phyloP scores from a whole-genome alignment of 2,888 invertebrate species.

The Eupithecia tripunctaria region DNA sequence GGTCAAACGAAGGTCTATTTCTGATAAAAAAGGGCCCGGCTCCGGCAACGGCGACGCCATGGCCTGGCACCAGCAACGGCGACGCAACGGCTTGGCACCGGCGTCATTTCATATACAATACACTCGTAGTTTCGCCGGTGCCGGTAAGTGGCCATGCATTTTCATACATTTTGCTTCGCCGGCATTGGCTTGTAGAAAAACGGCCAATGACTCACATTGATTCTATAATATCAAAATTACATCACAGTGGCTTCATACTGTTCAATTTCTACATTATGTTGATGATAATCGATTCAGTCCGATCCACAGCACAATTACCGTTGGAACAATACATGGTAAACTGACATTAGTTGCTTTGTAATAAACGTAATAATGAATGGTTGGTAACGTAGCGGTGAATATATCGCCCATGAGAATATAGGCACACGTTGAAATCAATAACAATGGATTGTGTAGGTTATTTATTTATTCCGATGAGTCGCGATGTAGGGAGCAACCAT shows the following conservation, averaged over 20 bases:
- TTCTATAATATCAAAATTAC: background rate
- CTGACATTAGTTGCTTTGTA: conserved; percentile 32
- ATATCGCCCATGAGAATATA: conserved; percentile 33
- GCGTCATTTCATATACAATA: too few relatives aligned
- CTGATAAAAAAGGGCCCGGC: too few relatives aligned
- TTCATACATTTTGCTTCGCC: too few relatives aligned
- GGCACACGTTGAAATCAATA: background rate
- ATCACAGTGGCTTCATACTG: background rate
- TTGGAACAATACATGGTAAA: conserved; percentile 9
- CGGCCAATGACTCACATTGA: background rate
- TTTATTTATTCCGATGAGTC: background rate
- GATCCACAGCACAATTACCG: background rate
- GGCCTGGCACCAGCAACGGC: too few relatives aligned
- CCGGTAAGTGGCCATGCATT: too few relatives aligned
- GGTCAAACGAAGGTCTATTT: too few relatives aligned
- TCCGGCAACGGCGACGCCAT: too few relatives aligned
- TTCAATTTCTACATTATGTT: background rate
- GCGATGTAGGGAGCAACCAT: background rate
- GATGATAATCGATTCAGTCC: background rate
- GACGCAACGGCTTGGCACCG: too few relatives aligned
- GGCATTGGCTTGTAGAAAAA: too few relatives aligned
- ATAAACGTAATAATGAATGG: conserved; percentile 40
- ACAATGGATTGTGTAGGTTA: background rate
- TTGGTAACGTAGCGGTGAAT: conserved; percentile 31
- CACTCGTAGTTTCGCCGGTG: too few relatives aligned